Evolutionary conservation across 2,888 invertebrate species (phyloP).

Genomic region (Chymomyza amoena): DNA sequence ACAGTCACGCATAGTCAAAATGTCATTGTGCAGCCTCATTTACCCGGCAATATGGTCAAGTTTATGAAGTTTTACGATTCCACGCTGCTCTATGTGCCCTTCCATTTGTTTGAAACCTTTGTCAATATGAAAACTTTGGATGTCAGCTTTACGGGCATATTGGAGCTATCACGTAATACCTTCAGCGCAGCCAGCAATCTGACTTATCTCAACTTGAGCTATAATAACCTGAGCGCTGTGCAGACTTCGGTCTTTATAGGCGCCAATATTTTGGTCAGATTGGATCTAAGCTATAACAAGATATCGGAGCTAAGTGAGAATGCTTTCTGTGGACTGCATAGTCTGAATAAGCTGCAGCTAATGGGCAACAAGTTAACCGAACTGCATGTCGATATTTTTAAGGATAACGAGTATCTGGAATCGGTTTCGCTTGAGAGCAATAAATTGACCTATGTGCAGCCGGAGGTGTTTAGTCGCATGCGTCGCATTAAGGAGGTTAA

Average conservation of each 20-base stretch:
- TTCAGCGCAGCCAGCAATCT: constrained; percentile 75
- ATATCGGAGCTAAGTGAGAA: constrained; percentile 69
- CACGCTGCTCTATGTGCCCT: constrained; percentile 74
- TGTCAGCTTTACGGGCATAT: constrained; percentile 74
- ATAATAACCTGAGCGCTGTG: constrained; percentile 75
- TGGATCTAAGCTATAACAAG: constrained; percentile 75
- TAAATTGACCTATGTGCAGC: constrained; percentile 64
- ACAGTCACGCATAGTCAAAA: constrained; percentile 77
- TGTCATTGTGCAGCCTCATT: constrained; percentile 70
- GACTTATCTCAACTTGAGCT: constrained; percentile 72
- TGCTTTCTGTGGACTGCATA: constrained; percentile 73
- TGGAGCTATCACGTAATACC: constrained; percentile 75
- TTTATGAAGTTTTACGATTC: constrained; percentile 79
- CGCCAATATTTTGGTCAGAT: constrained; percentile 70
- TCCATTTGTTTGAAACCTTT: constrained; percentile 76
- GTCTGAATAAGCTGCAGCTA: constrained; percentile 74
- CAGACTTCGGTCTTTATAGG: constrained; percentile 76
- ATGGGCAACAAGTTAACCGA: constrained; percentile 66
- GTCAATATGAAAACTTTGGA: constrained; percentile 74
- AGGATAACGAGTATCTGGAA: constrained; percentile 74
- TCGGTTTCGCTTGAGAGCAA: constrained; percentile 74
- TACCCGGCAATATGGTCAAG: constrained; percentile 70
- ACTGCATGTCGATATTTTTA: constrained; percentile 71
- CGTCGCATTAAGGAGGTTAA: constrained; percentile 75
- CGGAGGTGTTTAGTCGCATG: constrained; percentile 74